Evolutionary conservation across 2,113 vertebrate species (phyloP).

Genomic region (Camarhynchus parvulus): DNA sequence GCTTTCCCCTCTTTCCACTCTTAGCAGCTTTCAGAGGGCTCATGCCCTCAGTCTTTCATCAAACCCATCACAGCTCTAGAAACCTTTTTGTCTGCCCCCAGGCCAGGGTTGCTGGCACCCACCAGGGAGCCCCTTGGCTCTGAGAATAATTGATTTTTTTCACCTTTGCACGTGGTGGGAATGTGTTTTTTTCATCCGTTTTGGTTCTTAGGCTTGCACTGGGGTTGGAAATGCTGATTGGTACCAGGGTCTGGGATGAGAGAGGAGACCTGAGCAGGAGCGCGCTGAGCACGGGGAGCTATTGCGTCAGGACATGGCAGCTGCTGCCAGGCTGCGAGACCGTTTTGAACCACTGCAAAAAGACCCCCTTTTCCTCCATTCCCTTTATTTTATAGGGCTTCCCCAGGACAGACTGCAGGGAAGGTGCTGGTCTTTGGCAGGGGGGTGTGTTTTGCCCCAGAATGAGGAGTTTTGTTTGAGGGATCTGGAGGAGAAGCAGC

Average conservation of each 20-base stretch:
- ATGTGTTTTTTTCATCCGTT: rapidly evolving
- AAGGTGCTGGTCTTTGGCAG: background rate
- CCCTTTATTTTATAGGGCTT: background rate
- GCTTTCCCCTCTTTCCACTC: background rate
- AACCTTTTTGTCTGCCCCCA: background rate
- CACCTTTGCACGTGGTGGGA: background rate
- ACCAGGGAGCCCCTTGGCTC: background rate
- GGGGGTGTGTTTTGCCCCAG: background rate
- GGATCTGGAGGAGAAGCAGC: background rate
- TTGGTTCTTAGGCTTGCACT: background rate
- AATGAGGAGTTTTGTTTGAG: background rate
- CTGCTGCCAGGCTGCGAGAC: background rate
- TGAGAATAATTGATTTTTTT: background rate
- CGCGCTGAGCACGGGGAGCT: background rate
- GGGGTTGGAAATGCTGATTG: background rate
- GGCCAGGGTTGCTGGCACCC: background rate
- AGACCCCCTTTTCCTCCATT: background rate
- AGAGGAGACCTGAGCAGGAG: background rate
- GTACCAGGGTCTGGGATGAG: background rate
- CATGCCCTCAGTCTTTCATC: background rate
- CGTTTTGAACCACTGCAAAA: background rate
- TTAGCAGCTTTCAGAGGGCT: background rate
- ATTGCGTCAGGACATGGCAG: slow-evolving; percentile 9
- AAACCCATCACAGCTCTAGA: background rate
- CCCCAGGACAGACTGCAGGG: background rate